These are phyloP conservation scores for Xiphophorus hellerii DNA, from an alignment of 2,113 vertebrate species.

Conservation along the genomic window DNA sequence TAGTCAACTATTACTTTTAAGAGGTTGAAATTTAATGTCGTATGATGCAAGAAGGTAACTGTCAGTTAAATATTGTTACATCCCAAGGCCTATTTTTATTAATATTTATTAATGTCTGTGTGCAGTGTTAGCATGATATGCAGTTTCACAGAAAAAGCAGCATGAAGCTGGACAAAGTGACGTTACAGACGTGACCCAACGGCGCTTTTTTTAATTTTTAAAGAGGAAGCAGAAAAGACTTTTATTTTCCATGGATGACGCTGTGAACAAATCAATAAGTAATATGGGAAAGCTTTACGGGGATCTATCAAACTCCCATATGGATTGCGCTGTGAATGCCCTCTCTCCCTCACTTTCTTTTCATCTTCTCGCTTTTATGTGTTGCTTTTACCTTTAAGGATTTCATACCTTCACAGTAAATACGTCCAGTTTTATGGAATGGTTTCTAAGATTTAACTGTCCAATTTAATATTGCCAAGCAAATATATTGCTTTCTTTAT, in stretches of 20 bases:
- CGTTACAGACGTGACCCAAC: conserved; percentile 58
- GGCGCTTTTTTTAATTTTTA: conserved; percentile 63
- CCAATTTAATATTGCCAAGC: conserved; percentile 4
- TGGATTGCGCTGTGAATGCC: conserved; percentile 12
- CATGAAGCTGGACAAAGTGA: conserved; percentile 32
- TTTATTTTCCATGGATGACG: conserved; percentile 57
- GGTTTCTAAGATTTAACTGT: conserved; percentile 12
- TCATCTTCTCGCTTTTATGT: neutral
- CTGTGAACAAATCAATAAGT: conserved; percentile 70
- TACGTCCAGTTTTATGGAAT: neutral
- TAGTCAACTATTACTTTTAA: neutral
- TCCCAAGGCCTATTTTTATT: neutral
- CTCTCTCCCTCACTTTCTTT: conserved; percentile 21
- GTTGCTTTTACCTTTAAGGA: conserved; percentile 7
- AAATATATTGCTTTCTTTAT: conserved; percentile 2
- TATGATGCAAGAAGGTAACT: too few species aligned
- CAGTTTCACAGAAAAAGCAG: conserved; percentile 35
- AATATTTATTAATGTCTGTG: neutral
- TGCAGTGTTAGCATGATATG: conserved; percentile 18
- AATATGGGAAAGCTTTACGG: conserved; percentile 69
- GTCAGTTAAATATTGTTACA: conserved; percentile 4
- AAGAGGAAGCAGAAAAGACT: conserved; percentile 48
- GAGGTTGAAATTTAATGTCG: too few species aligned
- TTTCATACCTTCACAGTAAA: neutral
- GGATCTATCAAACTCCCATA: conserved; percentile 33